Base-by-base conservation (phyloP, 2,113 vertebrate genomes). In the Tyto alba region DNA sequence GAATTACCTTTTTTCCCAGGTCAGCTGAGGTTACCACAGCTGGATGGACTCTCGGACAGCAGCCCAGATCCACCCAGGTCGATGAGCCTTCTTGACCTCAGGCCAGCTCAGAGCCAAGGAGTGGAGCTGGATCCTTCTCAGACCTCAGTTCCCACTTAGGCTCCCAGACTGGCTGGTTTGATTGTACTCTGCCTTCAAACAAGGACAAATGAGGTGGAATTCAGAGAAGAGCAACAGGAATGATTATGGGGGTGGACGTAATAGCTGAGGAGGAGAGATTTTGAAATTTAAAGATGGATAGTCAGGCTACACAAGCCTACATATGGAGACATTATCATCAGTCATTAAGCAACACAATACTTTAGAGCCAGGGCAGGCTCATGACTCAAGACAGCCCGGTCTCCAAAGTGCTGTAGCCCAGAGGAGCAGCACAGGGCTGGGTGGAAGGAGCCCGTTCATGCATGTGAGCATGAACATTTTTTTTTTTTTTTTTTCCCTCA, bases 251-350 rank as follows among this genome's bases (percentile, higher is more conserved):
- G 86, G 90, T 95, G 92, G 96, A 91, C 53, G 89, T 85, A 96
- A 96, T 94, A 78, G 90, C 63, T 91, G 82, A 96, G 95, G 91
- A 96, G 89, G 94, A 95, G 96, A 94, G 92, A 81, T 87, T 95
- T 81, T 91, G 80, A 87, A 90, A 89, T 96, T 69, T 92, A 45
- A 93, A 95, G 95, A 96, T 72, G 88, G 48, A 94, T 94, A 69
- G 85, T 52, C 80, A 89, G 73, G 47, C 88, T 94, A 88, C 55
- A 77, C 55, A 77, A 86, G 76, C 85, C 86, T 94, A 56, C 73
- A 47, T 81, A 82, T 14, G 1, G 84, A 93, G 73, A 79, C 85
- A 85, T 94, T 92, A 93, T 89, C 91, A 95, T 95, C 94, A 91
- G 89, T 95, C 91, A 89, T 95, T 95, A 95, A 81, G n/a, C 62